Percentiles rank a stretch among this genome's conserved stretches.
phyloP scores from a whole-genome alignment of 2,797 vertebrate genomes.

The Sciurus vulgaris region DNA sequence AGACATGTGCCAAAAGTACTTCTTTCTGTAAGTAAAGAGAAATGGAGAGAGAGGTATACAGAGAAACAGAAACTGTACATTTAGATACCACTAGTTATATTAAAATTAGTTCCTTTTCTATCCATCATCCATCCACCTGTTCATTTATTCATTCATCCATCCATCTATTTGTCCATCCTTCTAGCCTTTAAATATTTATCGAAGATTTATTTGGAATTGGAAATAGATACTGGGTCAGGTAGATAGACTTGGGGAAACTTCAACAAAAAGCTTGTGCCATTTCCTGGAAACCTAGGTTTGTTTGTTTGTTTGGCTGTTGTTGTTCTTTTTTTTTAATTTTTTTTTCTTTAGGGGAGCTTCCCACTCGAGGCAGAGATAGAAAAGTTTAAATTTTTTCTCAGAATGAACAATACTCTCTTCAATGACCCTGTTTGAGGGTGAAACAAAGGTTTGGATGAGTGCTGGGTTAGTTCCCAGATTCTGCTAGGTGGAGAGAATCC shows the following conservation, averaged over 20 bases:
- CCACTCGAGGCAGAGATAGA: background rate
- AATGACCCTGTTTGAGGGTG: background rate
- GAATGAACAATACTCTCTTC: background rate
- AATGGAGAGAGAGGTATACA: background rate
- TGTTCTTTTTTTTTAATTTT: background rate
- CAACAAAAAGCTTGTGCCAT: background rate
- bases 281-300: background rate
- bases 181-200: background rate
- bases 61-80: background rate
- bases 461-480: background rate
- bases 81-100: background rate
- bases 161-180: background rate
- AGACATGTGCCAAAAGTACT: background rate
- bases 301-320: background rate
- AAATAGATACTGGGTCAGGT: background rate
- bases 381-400: conserved; percentile 4
- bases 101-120: background rate
- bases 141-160: background rate
- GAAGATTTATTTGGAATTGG: background rate
- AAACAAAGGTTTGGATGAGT: background rate
- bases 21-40: conserved; percentile 5
- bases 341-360: background rate
- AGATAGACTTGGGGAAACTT: no score
- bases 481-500: background rate
- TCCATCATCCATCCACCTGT: background rate